Conservation (phyloP, 2,113 vertebrate species). For the Morone saxatilis region DNA sequence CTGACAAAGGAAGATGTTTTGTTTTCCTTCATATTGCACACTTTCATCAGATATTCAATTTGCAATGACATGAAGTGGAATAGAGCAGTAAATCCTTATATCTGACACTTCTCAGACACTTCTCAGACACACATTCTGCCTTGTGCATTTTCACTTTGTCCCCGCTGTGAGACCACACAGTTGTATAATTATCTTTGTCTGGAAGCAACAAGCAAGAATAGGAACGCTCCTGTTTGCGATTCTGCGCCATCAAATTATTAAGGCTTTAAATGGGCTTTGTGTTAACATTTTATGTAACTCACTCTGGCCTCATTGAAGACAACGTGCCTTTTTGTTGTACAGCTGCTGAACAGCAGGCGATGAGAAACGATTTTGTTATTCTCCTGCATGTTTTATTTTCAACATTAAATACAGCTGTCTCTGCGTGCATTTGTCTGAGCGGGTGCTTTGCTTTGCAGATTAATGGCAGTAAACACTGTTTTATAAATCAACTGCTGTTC, state of each 20-base stretch:
- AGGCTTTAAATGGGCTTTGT: slow-evolving; percentile 25
- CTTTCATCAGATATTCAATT: neutral
- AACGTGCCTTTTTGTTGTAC: slow-evolving; percentile 17
- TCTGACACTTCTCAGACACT: too few relatives aligned
- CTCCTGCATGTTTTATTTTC: slow-evolving; percentile 54
- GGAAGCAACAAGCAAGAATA: neutral
- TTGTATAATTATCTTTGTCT: neutral
- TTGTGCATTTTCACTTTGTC: neutral
- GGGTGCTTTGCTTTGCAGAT: slow-evolving; percentile 49
- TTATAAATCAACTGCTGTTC: slow-evolving; percentile 51
- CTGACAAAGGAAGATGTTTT: too few relatives aligned
- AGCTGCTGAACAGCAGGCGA: slow-evolving; percentile 52
- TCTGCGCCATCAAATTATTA: slow-evolving; percentile 17
- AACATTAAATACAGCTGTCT: slow-evolving; percentile 53
- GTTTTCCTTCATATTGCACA: too few relatives aligned
- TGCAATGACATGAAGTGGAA: neutral
- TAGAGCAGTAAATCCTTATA: neutral
- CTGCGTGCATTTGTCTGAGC: slow-evolving; percentile 33
- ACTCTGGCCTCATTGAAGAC: slow-evolving; percentile 28
- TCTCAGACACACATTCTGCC: neutral
- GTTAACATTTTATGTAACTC: slow-evolving; percentile 46
- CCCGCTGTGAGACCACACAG: neutral
- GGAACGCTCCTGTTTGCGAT: slow-evolving; percentile 13
- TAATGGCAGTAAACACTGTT: slow-evolving; percentile 55
- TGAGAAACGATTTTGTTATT: slow-evolving; percentile 44